Evolutionary conservation across 2,113 vertebrate genomes (phyloP).

Genomic region (Bufo bufo): DNA sequence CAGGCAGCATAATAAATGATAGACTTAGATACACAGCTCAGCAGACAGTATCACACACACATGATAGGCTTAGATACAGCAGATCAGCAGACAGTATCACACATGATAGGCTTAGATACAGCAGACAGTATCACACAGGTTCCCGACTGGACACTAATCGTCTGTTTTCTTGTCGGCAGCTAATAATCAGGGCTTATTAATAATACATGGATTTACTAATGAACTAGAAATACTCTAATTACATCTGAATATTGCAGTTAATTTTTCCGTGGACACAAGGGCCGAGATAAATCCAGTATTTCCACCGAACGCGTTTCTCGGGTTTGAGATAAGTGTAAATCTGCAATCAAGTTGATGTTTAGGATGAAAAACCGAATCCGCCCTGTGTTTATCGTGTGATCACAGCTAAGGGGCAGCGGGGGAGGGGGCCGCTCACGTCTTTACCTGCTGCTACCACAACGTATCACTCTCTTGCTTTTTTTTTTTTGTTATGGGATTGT

Average conservation of each 20-base stretch:
- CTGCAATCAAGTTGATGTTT: not conserved
- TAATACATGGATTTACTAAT: not conserved
- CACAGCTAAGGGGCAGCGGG: not conserved
- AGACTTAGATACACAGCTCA: too few relatives aligned
- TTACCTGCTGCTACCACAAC: not conserved
- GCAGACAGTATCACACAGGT: not conserved
- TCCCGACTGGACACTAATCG: not conserved
- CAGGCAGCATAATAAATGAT: too few relatives aligned
- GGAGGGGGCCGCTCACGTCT: not conserved
- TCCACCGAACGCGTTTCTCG: not conserved
- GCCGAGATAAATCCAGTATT: not conserved
- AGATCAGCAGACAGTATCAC: too few relatives aligned
- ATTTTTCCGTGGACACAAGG: not conserved
- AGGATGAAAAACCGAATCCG: not conserved
- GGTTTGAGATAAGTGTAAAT: not conserved
- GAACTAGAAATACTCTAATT: slow-evolving; percentile 27
- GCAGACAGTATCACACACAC: too few relatives aligned
- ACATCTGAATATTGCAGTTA: slow-evolving; percentile 38
- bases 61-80: too few relatives aligned
- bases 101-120: too few relatives aligned
- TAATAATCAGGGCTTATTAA: not conserved
- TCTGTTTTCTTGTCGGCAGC: not conserved
- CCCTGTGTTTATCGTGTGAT: not conserved
- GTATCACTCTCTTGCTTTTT: too few relatives aligned
- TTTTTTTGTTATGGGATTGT: too few relatives aligned